A percentile compares a stretch with the other conserved stretches of the same genome.
Conservation (phyloP, 2,113 vertebrate genomes). For the Tyto alba region DNA sequence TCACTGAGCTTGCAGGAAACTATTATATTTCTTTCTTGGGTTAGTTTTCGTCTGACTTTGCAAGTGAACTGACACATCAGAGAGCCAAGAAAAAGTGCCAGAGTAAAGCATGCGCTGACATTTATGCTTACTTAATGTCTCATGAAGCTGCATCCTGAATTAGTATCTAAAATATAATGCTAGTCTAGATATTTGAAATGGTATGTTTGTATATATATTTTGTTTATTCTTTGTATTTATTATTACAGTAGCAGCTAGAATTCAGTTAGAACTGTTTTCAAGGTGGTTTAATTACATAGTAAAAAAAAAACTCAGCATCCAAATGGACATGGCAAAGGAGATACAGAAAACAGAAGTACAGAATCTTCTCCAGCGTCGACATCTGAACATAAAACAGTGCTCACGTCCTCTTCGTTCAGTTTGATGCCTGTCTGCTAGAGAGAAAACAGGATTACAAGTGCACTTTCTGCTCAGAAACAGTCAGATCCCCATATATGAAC, state of each 20-base stretch:
- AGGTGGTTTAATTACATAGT: background rate
- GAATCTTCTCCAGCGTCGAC: background rate
- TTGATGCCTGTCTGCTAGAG: background rate
- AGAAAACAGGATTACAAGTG: background rate
- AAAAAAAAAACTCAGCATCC: background rate
- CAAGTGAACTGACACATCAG: background rate
- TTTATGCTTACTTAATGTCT: background rate
- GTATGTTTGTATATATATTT: background rate
- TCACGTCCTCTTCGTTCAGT: background rate
- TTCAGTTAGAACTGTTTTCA: background rate
- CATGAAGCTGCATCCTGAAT: background rate
- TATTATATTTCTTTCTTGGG: background rate
- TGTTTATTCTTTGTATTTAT: background rate
- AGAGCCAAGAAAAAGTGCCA: background rate
- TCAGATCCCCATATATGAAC: background rate
- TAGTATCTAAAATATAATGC: background rate
- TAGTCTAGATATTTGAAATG: background rate
- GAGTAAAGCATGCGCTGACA: background rate
- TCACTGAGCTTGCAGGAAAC: constrained; percentile 1
- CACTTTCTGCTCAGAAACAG: background rate
- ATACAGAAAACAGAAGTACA: background rate
- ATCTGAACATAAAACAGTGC: background rate
- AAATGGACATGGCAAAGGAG: background rate
- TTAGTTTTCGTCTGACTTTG: constrained; percentile 7
- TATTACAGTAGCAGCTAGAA: background rate